Evolutionary conservation across 2,888 invertebrate genomes (phyloP), one percentile per base, ranked within the genome.

Genomic region (Morpho achilles): DNA sequence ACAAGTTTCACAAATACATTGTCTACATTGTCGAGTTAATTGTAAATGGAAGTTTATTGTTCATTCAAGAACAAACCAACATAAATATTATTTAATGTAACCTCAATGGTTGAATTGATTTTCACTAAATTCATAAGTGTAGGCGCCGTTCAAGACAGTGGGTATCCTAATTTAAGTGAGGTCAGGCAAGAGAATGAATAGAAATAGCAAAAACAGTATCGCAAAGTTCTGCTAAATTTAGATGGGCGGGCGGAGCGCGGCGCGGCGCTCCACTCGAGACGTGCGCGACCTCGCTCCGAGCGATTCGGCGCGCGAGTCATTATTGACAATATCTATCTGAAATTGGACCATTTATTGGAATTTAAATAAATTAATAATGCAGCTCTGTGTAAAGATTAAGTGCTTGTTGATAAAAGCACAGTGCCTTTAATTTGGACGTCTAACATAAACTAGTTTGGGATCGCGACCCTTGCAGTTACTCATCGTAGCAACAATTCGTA

Each of bases 171-270:
- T 73, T 72, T 72, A 73, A 77, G 82, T 77, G 80, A 77, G 79
- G 76, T 80, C 77, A 79, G 71, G 72, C 74, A 73, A 76, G 77
- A 86, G 83, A 87, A 84, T 84, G 82, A 85, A 84, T 89, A 82
- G 86, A 88, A 90, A 90, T 88, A 89, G 89, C 89, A 87, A 86
- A 83, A 83, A 77, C 76, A 70, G 74, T 84, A 85, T 88, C 87
- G 89, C 89, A 79, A 88, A 87, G 89, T 84, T 82, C 74, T 68
- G 80, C 89, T 90, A 90, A 87, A 88, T 85, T 83, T 90, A 90
- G 85, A 74, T 67, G 76, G 75, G 76, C 77, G 82, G 80, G 77
- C 74, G 70, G 73, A 70, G 75, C 59, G 68, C 67, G 73, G 72
- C 70, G 65, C 63, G 69, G 70, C 69, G 73, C 74, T 70, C 68